Percentiles rank a stretch among this genome's conserved stretches.
Conservation (phyloP, 2,113 vertebrate genomes). For the Caretta caretta region DNA sequence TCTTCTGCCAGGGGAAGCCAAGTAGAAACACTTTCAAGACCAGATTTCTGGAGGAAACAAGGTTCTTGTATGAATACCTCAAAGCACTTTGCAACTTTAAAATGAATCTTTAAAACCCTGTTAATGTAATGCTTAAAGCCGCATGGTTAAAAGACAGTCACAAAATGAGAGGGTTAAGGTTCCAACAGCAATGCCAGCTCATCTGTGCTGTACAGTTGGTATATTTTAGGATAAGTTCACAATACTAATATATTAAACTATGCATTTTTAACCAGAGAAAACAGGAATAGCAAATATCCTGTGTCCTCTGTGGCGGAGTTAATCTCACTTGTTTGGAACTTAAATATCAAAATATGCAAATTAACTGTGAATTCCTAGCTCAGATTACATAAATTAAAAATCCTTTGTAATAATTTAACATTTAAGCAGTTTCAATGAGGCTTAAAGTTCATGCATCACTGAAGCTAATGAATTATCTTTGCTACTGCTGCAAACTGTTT, state of each 20-base stretch:
- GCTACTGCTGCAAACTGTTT: not conserved
- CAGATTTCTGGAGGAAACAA: conserved; percentile 82
- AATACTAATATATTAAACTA: not conserved
- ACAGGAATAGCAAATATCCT: not conserved
- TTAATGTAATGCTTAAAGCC: not conserved
- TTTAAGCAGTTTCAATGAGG: not conserved
- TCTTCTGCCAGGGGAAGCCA: conserved; percentile 94
- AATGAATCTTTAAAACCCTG: not conserved
- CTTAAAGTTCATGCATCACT: not conserved
- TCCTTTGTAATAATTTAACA: not conserved
- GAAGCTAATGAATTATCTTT: not conserved
- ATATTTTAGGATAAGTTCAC: not conserved
- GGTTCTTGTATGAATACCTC: not conserved
- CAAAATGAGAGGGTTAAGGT: not conserved
- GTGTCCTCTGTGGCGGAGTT: not conserved
- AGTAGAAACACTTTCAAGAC: conserved; percentile 85
- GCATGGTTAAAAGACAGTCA: not conserved
- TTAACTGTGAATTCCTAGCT: not conserved
- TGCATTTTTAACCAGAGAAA: not conserved
- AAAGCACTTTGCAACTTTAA: not conserved
- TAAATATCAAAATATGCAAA: not conserved
- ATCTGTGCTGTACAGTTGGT: not conserved
- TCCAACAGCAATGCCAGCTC: not conserved
- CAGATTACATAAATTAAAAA: not conserved
- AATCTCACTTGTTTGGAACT: not conserved